phyloP scores from a whole-genome alignment of 2,113 vertebrate genomes.

The Martes martes region DNA sequence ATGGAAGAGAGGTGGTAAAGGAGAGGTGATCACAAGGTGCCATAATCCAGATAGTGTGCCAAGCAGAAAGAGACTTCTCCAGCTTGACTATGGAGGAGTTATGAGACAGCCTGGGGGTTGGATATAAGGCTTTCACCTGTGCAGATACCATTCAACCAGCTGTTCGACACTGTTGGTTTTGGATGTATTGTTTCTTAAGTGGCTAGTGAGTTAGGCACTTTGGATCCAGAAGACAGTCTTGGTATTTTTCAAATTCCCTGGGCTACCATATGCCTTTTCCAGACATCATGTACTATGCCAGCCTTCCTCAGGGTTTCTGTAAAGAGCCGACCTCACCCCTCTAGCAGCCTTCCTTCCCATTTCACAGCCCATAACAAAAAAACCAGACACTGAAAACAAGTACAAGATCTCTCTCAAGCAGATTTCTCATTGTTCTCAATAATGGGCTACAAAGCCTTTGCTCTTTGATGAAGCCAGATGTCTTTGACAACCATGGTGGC shows the following conservation, averaged over 20 bases:
- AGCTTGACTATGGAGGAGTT: not conserved
- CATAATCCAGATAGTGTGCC: not conserved
- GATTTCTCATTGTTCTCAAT: not conserved
- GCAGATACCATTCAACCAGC: not conserved
- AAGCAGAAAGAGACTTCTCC: not conserved
- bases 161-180: not conserved
- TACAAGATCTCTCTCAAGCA: not conserved
- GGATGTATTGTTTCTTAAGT: not conserved
- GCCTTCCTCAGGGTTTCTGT: not conserved
- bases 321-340: not conserved
- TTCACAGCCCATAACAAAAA: not conserved
- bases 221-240: not conserved
- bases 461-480: not conserved
- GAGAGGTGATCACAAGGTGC: not conserved
- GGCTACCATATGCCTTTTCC: not conserved
- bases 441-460: not conserved
- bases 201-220: not conserved
- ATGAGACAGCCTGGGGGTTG: not conserved
- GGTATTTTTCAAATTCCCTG: not conserved
- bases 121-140: not conserved
- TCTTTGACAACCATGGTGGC: conserved; percentile 58
- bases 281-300: not conserved
- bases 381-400: not conserved
- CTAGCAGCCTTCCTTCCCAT: not conserved
- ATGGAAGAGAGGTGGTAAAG: not conserved